Percentiles rank a stretch among this genome's conserved stretches.
phyloP scores from a whole-genome alignment of 2,888 invertebrate species.

The Labia minor region DNA sequence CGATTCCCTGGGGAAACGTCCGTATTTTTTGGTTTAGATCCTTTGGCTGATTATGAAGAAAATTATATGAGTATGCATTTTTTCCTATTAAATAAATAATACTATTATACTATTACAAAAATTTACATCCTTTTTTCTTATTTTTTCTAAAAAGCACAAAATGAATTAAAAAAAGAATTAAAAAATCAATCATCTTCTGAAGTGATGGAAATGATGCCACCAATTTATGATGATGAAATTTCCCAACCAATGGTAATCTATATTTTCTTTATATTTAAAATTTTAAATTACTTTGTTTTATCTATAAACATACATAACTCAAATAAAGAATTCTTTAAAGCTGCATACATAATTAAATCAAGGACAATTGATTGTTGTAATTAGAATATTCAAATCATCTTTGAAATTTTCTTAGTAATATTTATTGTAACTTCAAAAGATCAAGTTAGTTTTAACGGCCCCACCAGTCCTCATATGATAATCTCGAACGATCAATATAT shows the following conservation, averaged over 20 bases:
- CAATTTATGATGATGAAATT: background rate
- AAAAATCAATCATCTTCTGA: background rate
- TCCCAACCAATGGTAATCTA: background rate
- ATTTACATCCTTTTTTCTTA: background rate
- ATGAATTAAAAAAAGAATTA: background rate
- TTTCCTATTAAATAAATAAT: constrained; percentile 30
- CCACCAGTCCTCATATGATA: too few species aligned
- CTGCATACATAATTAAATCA: too few species aligned
- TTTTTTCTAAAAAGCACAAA: too few species aligned
- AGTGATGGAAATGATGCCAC: background rate
- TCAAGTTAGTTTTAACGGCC: too few species aligned
- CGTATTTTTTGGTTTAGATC: constrained; percentile 43
- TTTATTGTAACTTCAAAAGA: too few species aligned
- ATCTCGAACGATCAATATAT: too few species aligned
- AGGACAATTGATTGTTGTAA: too few species aligned
- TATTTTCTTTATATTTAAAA: background rate
- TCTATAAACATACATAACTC: too few species aligned
- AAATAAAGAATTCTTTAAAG: too few species aligned
- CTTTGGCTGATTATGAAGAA: constrained; percentile 41
- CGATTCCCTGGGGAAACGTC: constrained; percentile 38
- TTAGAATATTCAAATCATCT: too few species aligned
- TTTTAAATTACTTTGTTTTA: too few species aligned
- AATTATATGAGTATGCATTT: constrained; percentile 35
- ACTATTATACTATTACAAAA: constrained; percentile 35
- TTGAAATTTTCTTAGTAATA: too few species aligned